Percentiles rank a stretch among this genome's conserved stretches.
phyloP scores from a whole-genome alignment of 2,888 invertebrate species.

The Blastobasis lacticolella region DNA sequence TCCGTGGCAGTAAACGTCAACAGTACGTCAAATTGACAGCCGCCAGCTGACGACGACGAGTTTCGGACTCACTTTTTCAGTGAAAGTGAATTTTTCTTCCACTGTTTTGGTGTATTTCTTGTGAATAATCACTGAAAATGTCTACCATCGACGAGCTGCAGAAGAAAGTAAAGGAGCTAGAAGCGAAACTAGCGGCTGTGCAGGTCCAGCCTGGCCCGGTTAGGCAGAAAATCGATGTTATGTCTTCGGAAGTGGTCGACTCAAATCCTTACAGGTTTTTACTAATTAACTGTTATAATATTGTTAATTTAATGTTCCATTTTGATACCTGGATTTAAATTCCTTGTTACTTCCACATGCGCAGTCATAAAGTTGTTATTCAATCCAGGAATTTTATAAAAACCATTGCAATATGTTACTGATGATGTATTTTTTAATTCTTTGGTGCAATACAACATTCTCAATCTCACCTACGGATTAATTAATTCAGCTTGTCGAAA shows the following conservation, averaged over 20 bases:
- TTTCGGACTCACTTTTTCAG: background rate
- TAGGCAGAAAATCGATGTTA: slow-evolving; percentile 87
- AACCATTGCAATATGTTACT: too few relatives aligned
- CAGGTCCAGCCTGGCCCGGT: slow-evolving; percentile 49
- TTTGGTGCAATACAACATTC: too few relatives aligned
- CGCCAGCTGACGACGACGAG: slow-evolving; percentile 3
- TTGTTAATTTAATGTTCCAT: too few relatives aligned
- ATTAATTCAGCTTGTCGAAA: too few relatives aligned
- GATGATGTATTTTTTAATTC: too few relatives aligned
- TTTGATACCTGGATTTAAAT: too few relatives aligned
- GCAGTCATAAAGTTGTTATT: too few relatives aligned
- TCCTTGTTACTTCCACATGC: too few relatives aligned
- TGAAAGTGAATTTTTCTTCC: slow-evolving; percentile 7
- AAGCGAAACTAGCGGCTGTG: slow-evolving; percentile 74
- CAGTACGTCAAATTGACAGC: slow-evolving; percentile 13
- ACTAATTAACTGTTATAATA: background rate
- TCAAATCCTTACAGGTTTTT: slow-evolving; percentile 96
- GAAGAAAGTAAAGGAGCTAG: slow-evolving; percentile 77
- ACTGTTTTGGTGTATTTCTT: slow-evolving; percentile 12
- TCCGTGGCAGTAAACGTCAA: slow-evolving; percentile 30
- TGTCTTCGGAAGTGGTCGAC: slow-evolving; percentile 98
- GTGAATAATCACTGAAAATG: slow-evolving; percentile 57
- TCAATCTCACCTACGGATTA: too few relatives aligned
- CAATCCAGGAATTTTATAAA: too few relatives aligned
- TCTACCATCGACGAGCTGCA: slow-evolving; percentile 75